These are phyloP conservation scores for Leucophenga montana DNA, from an alignment of 2,888 invertebrate genomes.

Conservation along the genomic window DNA sequence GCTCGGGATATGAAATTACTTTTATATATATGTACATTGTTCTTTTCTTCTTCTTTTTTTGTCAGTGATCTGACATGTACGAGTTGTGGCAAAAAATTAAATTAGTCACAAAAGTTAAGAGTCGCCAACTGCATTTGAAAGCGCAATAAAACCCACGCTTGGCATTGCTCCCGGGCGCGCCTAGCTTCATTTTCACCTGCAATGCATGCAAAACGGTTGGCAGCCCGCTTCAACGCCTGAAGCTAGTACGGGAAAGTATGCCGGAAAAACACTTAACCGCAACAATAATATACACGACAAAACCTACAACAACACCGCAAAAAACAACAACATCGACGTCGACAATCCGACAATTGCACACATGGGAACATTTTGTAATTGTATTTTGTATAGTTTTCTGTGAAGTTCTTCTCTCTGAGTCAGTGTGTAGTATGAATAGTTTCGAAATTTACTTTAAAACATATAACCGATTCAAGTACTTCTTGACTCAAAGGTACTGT, in stretches of 20 bases:
- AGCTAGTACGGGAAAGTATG: background rate
- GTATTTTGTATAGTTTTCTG: constrained; percentile 33
- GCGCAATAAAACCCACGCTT: constrained; percentile 56
- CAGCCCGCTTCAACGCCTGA: constrained; percentile 36
- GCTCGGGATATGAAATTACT: constrained; percentile 33
- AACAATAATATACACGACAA: constrained; percentile 39
- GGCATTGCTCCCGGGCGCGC: constrained; percentile 44
- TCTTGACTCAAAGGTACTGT: no score
- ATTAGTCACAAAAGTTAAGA: no score
- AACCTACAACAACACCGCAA: constrained; percentile 36
- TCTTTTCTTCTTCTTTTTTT: no score
- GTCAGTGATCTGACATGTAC: no score
- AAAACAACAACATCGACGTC: constrained; percentile 7
- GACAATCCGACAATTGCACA: constrained; percentile 35
- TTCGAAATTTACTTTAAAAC: background rate
- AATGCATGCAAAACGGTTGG: background rate
- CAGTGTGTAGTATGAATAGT: background rate
- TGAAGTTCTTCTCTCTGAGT: background rate
- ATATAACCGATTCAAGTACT: background rate
- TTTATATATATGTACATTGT: background rate
- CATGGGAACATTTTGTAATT: constrained; percentile 56
- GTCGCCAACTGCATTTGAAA: constrained; percentile 41
- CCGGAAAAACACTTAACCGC: constrained; percentile 42
- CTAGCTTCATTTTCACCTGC: background rate
- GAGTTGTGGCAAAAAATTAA: constrained; percentile 9